Evolutionary conservation across 2,888 invertebrate species (phyloP), one percentile per base, ranked within the genome.

Genomic region (Trissolcus japonicus): DNA sequence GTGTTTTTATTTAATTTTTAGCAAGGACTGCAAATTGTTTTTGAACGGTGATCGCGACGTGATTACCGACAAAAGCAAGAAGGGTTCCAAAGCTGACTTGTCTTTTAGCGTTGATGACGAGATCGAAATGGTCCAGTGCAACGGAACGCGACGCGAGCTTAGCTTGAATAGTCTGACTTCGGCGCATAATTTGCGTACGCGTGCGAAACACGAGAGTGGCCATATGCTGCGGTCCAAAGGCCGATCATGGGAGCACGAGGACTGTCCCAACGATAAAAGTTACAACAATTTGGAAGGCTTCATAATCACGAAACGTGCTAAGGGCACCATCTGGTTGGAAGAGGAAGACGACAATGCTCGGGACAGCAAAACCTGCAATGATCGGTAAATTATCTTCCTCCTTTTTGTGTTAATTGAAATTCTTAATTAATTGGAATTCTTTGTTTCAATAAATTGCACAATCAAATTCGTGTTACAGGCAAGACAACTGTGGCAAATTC

Each of bases 261-360:
- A 83, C 0, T 86, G 87, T 1, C 80, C 74, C 6, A 57, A 59
- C 50, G 80, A 81, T 7, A 82, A 82, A 48, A 48, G 86, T 43
- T 87, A 86, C 54, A 87, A 89, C 6, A 89, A 88, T 25, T 86
- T 85, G 3, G 87, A 87, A 60, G 87, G 87, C 13, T 88, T 83
- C 54, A 87, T 86, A 2, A 88, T 89, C 25, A 89, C 88, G 57
- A 89, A 89, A 35, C 86, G 89, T 13, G 81, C 88, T 0, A 89
- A 89, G 68, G 89, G 89, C n/a, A 88, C 88, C 3, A 87, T 88
- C 50, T 89, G 89, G 89, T 84, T 89, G 35, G 89, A 88, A 35
- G 89, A 88, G 55, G 86, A 87, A 0, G 81, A 83, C 9, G 81
- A 82, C 11, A 11, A 35, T 35, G 35, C 35, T 35, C 80, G 78